phyloP scores from a whole-genome alignment of 1,140 invertebrate species.

The Musca vetustissima region DNA sequence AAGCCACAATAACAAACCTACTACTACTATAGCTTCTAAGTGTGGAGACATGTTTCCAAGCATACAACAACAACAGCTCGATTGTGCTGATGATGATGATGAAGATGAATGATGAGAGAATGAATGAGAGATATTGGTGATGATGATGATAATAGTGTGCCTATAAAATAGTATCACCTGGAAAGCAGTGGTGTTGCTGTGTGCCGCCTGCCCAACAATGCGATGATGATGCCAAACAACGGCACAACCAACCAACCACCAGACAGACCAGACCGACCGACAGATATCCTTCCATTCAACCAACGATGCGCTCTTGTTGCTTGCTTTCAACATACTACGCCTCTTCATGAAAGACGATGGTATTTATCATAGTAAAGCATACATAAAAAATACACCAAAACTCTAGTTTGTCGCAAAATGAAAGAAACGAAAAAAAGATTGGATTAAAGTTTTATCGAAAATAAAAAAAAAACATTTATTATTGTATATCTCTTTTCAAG shows the following conservation, averaged over 20 bases:
- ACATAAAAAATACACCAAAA: conserved; percentile 43
- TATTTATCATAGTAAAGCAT: conserved; percentile 50
- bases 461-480: too few relatives aligned
- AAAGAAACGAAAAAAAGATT: conserved; percentile 30
- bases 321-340: neutral
- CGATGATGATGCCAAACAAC: neutral
- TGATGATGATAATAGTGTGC: too few relatives aligned
- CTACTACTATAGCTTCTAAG: conserved; percentile 31
- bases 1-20: conserved; percentile 47
- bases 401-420: conserved; percentile 16
- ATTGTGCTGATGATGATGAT: too few relatives aligned
- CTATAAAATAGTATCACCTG: too few relatives aligned
- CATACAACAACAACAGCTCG: neutral
- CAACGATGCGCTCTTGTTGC: too few relatives aligned
- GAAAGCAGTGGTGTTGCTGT: too few relatives aligned
- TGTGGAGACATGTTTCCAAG: neutral
- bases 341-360: conserved; percentile 38
- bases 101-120: too few relatives aligned
- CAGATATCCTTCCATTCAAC: too few relatives aligned
- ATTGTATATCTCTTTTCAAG: conserved; percentile 21
- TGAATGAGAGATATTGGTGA: too few relatives aligned
- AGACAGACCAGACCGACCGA: too few relatives aligned
- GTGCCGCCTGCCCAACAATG: neutral
- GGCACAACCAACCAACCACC: neutral
- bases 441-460: conserved; percentile 35